Base-by-base conservation (phyloP, 2,113 vertebrate genomes). In the Tenrec ecaudatus region DNA sequence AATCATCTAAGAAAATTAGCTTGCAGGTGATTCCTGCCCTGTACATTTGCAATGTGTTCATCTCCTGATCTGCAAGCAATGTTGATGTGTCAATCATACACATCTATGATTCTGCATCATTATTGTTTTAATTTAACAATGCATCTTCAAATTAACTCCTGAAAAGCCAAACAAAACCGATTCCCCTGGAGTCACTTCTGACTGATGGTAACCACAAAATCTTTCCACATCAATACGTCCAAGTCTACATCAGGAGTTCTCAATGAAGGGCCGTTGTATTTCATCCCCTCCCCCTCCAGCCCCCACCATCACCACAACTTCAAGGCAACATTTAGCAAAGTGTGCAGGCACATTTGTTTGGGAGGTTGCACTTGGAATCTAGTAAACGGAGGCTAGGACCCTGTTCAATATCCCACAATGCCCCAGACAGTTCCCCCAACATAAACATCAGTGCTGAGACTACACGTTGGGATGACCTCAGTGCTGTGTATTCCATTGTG, bases 41-140 rank as follows among this genome's bases (percentile, higher is more conserved):
- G 29, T 40, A 23, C 25, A 91, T 75, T 73, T 83, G 1, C 90
- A 82, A 68, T 88, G 76, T 57, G 5, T 33, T 88, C 27, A 53
- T 68, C 29, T 89, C 25, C 20, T 93, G 11, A 83, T 86, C 15
- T 77, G 7, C 27, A 92, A 85, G 19, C 12, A 73, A 16, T 57
- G 36, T 93, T 90, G 36, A 88, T 77, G 90, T 58, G 38, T 58
- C 78, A 47, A 40, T 25, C 58, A 6, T 69, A 1, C 1, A 57
- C 25, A 10, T 57, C 92, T 90, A 73, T 81, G 10, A 76, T 83
- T 93, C 47, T 79, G 19, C 15, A 36, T 75, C 66, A 53, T 90
- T 77, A 20, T 89, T 69, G 19, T 57, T 47, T 58, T 82, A 33
- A 0, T 36, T 84, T 80, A 33, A 47, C 77, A 79, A 66, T 77